Conservation (phyloP, 2,888 invertebrate genomes). For the Sphaeridia pumilis region DNA sequence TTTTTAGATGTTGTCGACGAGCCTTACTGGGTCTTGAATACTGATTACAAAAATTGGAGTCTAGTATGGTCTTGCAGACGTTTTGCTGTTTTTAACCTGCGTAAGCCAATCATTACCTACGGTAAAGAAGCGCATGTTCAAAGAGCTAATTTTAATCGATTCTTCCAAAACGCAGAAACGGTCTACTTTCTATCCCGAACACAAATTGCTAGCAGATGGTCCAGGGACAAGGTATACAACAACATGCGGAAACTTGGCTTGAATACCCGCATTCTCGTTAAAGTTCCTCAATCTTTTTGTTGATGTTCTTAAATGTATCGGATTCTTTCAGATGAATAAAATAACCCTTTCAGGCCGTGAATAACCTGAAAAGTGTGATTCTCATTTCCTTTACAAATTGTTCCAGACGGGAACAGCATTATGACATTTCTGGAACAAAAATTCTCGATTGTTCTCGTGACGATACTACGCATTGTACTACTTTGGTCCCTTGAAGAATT, state of each 20-base stretch:
- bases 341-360: too few species aligned
- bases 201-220: neutral
- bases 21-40: slow-evolving; percentile 2
- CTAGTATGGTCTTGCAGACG: slow-evolving; percentile 6
- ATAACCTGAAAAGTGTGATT: too few species aligned
- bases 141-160: too few species aligned
- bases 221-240: slow-evolving; percentile 1
- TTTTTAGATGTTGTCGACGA: neutral
- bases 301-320: neutral
- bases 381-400: too few species aligned
- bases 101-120: neutral
- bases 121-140: too few species aligned
- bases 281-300: neutral
- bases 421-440: too few species aligned
- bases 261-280: neutral
- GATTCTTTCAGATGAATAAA: too few species aligned
- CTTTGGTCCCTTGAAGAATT: too few species aligned
- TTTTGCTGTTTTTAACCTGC: slow-evolving; percentile 1
- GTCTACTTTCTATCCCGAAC: slow-evolving; percentile 3
- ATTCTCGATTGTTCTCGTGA: too few species aligned
- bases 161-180: too few species aligned
- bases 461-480: too few species aligned
- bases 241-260: slow-evolving; percentile 2
- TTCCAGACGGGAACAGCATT: too few species aligned
- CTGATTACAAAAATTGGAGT: slow-evolving; percentile 6